Evolutionary conservation across 1,140 invertebrate genomes (phyloP), one percentile per base, ranked within the genome.

Genomic region (Nymphalis io): DNA sequence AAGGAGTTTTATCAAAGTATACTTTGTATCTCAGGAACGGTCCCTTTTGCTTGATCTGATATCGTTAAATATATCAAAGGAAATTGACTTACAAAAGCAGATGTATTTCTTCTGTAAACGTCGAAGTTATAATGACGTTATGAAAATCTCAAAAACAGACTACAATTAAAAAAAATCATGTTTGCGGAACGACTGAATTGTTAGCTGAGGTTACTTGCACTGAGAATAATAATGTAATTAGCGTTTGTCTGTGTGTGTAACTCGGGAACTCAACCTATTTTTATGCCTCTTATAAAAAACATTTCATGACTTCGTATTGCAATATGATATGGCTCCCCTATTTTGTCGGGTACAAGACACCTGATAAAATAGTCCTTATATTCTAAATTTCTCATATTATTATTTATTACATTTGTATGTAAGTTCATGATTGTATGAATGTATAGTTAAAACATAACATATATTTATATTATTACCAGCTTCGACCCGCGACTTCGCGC

Each of bases 31-130:
- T 15, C 27, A 51, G 21, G 3, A 44, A 38, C 60, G 33, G 46
- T n/a, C 44, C 40, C 40, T 44, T 60, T 12, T 62, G 51, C n/a
- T 62, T 62, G 44, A 51, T 48, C 6, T 53, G 18, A 62, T 51
- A 53, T 16, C 51, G 16, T 27, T 55, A n/a, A 33, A 33, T 33
- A 8, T 33, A 33, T 33, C 27, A 33, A 33, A 33, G 27, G 6
- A 33, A 33, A 33, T 33, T 33, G 27, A 8, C 27, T 33, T 33
- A 39, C 33, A 63, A 51, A 20, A 15, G 16, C 46, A 53, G 23
- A 13, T 63, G 60, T 20, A 39, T 48, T 63, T 51, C 27, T 63
- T 63, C 53, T 13, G 42, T 39, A 8, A 11, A 55, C 6, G 18
- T 38, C 46, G 5, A 39, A 63, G 27, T 63, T 27, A 21, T 51